phyloP scores from a whole-genome alignment of 1,140 invertebrate species.

The Drosophila insularis region DNA sequence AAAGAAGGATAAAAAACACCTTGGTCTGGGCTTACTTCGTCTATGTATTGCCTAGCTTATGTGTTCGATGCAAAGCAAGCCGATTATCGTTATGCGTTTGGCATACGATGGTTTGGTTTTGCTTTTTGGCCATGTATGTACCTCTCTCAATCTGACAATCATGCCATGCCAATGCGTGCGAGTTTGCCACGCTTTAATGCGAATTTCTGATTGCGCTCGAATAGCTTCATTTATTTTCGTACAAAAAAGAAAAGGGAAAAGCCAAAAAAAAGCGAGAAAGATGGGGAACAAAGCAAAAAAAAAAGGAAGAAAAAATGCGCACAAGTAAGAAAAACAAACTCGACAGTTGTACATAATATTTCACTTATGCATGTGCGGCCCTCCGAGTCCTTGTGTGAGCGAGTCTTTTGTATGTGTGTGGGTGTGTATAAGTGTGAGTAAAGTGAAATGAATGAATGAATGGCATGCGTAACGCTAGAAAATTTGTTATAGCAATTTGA shows the following conservation, averaged over 20 bases:
- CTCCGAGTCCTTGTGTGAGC: constrained; percentile 20
- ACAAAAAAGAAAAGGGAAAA: constrained; percentile 26
- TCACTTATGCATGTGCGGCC: constrained; percentile 75
- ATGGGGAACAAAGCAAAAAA: constrained; percentile 29
- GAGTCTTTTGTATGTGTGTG: constrained; percentile 5
- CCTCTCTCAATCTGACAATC: constrained; percentile 50
- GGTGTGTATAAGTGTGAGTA: constrained; percentile 27
- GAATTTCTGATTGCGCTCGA: constrained; percentile 78
- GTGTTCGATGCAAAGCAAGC: neutral
- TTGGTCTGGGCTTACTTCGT: neutral
- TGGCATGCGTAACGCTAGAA: constrained; percentile 76
- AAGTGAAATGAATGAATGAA: constrained; percentile 73
- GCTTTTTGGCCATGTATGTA: constrained; percentile 10
- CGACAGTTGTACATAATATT: constrained; percentile 81
- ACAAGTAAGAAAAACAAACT: constrained; percentile 61
- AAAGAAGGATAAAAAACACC: constrained; percentile 8
- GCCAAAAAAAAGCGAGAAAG: constrained; percentile 40
- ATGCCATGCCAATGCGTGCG: constrained; percentile 57
- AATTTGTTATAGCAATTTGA: constrained; percentile 81
- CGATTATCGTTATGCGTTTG: constrained; percentile 33
- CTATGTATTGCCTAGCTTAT: constrained; percentile 3
- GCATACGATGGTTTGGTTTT: constrained; percentile 23
- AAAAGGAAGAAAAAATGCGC: constrained; percentile 29
- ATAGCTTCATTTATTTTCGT: constrained; percentile 78
- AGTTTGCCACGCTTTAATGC: constrained; percentile 67